These are phyloP conservation scores for Scaptomyza flava DNA, from an alignment of 2,888 invertebrate species.

Conservation along the genomic window DNA sequence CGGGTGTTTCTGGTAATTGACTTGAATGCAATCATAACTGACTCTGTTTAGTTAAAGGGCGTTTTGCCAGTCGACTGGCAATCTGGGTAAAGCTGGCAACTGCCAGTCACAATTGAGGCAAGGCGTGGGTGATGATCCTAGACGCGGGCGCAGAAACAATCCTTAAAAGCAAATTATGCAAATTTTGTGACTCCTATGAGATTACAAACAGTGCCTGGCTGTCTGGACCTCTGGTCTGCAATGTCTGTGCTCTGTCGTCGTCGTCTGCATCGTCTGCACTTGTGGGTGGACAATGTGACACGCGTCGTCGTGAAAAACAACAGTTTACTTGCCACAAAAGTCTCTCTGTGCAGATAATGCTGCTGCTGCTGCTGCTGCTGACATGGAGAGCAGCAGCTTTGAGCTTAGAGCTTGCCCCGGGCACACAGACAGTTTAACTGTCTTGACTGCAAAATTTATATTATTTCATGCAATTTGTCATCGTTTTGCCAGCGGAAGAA, in stretches of 20 bases:
- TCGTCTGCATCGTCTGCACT: slow-evolving; percentile 67
- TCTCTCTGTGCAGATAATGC: slow-evolving; percentile 29
- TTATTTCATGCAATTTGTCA: slow-evolving; percentile 80
- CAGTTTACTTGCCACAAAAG: slow-evolving; percentile 74
- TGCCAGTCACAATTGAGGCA: slow-evolving; percentile 47
- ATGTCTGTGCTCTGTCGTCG: slow-evolving; percentile 43
- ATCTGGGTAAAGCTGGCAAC: slow-evolving; percentile 31
- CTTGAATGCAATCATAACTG: slow-evolving; percentile 61
- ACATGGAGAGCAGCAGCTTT: not conserved
- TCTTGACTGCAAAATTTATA: slow-evolving; percentile 78
- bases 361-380: slow-evolving; percentile 21
- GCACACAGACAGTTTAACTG: slow-evolving; percentile 80
- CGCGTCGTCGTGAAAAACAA: slow-evolving; percentile 81
- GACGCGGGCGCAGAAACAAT: slow-evolving; percentile 49
- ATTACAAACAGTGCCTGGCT: slow-evolving; percentile 41
- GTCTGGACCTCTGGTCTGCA: slow-evolving; percentile 34
- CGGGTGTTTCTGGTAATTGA: slow-evolving; percentile 64
- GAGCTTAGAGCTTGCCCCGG: slow-evolving; percentile 25
- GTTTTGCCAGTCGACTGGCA: slow-evolving; percentile 44
- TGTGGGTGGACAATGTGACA: slow-evolving; percentile 80
- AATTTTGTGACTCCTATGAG: slow-evolving; percentile 60
- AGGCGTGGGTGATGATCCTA: slow-evolving; percentile 69
- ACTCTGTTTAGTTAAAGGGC: slow-evolving; percentile 46
- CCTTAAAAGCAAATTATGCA: slow-evolving; percentile 71
- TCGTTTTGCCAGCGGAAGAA: slow-evolving; percentile 77